Percentiles rank a stretch among this genome's conserved stretches.
Conservation (phyloP, 2,888 invertebrate species). For the Danaus chrysippus region DNA sequence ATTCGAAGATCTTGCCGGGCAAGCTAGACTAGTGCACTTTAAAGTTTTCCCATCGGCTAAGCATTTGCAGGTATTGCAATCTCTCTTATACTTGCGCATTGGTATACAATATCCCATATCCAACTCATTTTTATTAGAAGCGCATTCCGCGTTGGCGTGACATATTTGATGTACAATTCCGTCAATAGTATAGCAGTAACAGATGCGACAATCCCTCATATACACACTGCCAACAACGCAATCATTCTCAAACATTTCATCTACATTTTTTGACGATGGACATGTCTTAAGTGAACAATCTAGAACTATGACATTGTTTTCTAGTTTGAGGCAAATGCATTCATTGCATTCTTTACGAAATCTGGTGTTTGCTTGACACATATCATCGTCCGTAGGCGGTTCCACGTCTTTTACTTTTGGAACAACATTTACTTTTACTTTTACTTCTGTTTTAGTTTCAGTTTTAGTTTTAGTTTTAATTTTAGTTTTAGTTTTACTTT, state of each 20-base stretch:
- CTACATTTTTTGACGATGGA: background rate
- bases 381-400: constrained; percentile 37
- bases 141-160: constrained; percentile 37
- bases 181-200: constrained; percentile 43
- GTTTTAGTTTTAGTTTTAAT: background rate
- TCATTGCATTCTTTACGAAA: constrained; percentile 56
- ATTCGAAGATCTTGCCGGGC: constrained; percentile 25
- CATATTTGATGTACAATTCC: constrained; percentile 46
- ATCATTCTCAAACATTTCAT: constrained; percentile 24
- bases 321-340: constrained; percentile 49
- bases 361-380: constrained; percentile 48
- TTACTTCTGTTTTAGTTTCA: background rate
- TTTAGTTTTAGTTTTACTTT: too few species aligned
- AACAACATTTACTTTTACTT: too few species aligned
- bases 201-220: constrained; percentile 49
- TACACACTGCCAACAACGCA: constrained; percentile 50
- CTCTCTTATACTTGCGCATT: constrained; percentile 45
- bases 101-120: constrained; percentile 57
- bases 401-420: constrained; percentile 16
- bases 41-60: constrained; percentile 50
- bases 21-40: constrained; percentile 46
- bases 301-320: constrained; percentile 47
- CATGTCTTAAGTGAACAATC: constrained; percentile 62
- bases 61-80: constrained; percentile 59
- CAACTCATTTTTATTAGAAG: background rate